Base-by-base conservation (phyloP, 2,888 invertebrate species). In the Xanthia icteritia region DNA sequence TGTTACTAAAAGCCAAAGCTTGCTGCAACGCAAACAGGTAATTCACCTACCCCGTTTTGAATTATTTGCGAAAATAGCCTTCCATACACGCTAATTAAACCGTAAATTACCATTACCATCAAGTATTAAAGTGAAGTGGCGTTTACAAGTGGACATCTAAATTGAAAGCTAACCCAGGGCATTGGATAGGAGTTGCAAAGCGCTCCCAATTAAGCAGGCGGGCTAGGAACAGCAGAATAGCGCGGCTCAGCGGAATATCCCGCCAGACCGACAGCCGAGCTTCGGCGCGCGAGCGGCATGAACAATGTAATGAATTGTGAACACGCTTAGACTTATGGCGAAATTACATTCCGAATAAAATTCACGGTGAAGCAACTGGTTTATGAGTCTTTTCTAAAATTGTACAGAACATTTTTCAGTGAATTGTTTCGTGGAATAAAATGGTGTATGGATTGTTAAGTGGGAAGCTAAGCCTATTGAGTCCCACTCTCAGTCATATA, bases 121-220 rank as follows among this genome's bases (percentile, higher is more conserved):
- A 74, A 82, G 66, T 71, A 77, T 81, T 81, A 81, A 78, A 84
- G 73, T 86, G 69, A 65, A 83, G 82, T 74, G 79, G 82, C 81
- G 79, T 84, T 84, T 87, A 86, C 82, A 85, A 88, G 88, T 89
- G 89, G 89, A 88, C 85, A 89, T 90, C 85, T 89, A 85, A 89
- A 88, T 86, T 88, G 83, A 90, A 87, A 88, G 88, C 89, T 88
- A 89, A 93, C 93, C 91, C 77, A 92, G 92, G 75, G 91, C 88
- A 83, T 86, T 89, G 86, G 91, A 92, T 87, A 92, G 91, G 77
- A 92, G 89, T 89, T 92, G 92, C 79, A 94, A 90, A 87, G 91
- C 92, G 88, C 92, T 93, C 66, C 94, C 94, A 82, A 94, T 90
- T 80, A 94, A 93, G 87, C 74, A 92, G 90, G 64, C 58, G 83